Evolutionary conservation across 2,797 vertebrate species (phyloP), one percentile per base, ranked within the genome.

Genomic region (Epinephelus malabaricus): DNA sequence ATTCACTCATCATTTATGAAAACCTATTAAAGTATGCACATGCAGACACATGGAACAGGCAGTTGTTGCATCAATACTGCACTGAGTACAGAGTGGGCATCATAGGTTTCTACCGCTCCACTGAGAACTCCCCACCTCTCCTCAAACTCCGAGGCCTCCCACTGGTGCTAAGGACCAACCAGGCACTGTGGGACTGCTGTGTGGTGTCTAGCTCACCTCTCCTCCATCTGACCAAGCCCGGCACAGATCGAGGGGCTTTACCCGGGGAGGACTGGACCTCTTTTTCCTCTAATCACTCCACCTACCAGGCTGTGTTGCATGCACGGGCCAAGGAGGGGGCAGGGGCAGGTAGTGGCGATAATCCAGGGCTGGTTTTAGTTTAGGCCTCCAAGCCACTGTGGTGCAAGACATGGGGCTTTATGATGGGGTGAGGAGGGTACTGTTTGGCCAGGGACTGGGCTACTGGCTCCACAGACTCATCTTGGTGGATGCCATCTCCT

Each of bases 401-500:
- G 94, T 99, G 38, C 97, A 99, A 91, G 98, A 99, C 91, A 61
- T 97, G 90, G 98, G 98, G 4, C 96, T 99, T 34, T 97, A 96
- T 0, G 98, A 99, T 0, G 98, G 98, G 4, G 97, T 99, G 88
- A 97, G 97, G 76, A 94, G 98, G 80, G 97, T 99, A 25, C 93
- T 99, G 17, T 99, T 99, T 81, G 98, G 98, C 40, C 97, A 98
- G 93, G 97, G 97, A 83, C 93, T 99, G 78, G 96, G 96, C 92
- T 99, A 98, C 94, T 99, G 98, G 98, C 92, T 99, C 12, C 98
- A 99, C 92, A 97, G 96, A 83, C 97, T 99, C 79, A 97, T 99
- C 91, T 95, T 99, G 69, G 94, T 99, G 78, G 98, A 99, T 7
- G 96, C 98, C 86, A 95, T 99, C 78, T 96, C 97, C 45, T 99